Conservation (phyloP, 2,888 invertebrate species). For the Azorinus chamasolen region DNA sequence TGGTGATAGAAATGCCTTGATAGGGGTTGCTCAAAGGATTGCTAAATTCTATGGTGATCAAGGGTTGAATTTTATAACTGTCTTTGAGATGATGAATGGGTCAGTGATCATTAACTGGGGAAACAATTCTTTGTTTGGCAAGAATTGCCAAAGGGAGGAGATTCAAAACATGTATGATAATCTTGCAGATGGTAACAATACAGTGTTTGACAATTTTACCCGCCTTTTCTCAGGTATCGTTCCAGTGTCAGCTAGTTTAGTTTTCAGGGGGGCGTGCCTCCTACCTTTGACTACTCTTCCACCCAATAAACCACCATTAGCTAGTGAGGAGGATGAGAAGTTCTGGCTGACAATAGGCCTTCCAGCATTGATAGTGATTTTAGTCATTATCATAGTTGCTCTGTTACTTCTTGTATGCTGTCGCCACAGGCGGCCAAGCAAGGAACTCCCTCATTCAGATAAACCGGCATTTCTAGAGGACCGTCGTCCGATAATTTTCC, state of each 20-base stretch:
- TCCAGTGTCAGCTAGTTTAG: slow-evolving; percentile 36
- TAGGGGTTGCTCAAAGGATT: slow-evolving; percentile 39
- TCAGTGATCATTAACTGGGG: slow-evolving; percentile 53
- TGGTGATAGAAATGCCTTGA: slow-evolving; percentile 31
- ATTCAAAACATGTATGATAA: slow-evolving; percentile 45
- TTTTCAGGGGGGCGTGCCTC: slow-evolving; percentile 51
- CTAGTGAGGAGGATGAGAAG: slow-evolving; percentile 42
- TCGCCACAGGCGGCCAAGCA: slow-evolving; percentile 52
- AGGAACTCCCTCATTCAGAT: slow-evolving; percentile 66
- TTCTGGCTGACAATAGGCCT: slow-evolving; percentile 66
- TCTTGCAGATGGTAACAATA: slow-evolving; percentile 40
- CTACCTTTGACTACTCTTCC: slow-evolving; percentile 26
- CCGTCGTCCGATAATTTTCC: slow-evolving; percentile 78
- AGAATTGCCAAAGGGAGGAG: slow-evolving; percentile 30
- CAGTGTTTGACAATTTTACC: slow-evolving; percentile 27
- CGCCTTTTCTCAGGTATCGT: slow-evolving; percentile 21
- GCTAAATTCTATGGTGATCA: slow-evolving; percentile 48
- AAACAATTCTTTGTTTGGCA: slow-evolving; percentile 56
- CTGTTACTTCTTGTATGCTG: slow-evolving; percentile 60
- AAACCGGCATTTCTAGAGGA: slow-evolving; percentile 76
- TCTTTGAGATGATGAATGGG: slow-evolving; percentile 43
- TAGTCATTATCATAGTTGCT: slow-evolving; percentile 55
- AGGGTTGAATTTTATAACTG: slow-evolving; percentile 41
- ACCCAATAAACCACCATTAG: slow-evolving; percentile 33
- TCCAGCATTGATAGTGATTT: slow-evolving; percentile 62